A percentile compares a stretch with the other conserved stretches of the same genome.
Conservation (phyloP, 2,797 vertebrate species). For the Erpetoichthys calabaricus region DNA sequence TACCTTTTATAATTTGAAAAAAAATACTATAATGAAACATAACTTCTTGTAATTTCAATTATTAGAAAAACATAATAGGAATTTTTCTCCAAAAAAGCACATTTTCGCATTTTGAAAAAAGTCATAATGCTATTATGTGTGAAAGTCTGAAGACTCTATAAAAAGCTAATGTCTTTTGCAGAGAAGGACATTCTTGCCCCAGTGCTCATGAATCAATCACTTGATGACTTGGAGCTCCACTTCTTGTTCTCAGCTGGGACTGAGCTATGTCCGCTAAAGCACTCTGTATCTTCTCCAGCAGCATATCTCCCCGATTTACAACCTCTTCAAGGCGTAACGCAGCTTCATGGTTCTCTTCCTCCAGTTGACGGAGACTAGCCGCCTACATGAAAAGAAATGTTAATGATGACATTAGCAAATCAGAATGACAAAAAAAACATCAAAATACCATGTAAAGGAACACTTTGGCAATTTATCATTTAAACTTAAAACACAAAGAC, state of each 20-base stretch:
- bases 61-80: no score
- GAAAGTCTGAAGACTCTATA: no score
- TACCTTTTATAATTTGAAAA: no score
- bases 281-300: constrained; percentile 91
- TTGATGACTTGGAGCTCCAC: constrained; percentile 56
- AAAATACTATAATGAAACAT: no score
- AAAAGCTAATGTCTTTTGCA: no score
- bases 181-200: neutral
- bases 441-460: constrained; percentile 2
- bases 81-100: no score
- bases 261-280: constrained; percentile 91
- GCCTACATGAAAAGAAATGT: constrained; percentile 45
- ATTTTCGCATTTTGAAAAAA: no score
- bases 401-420: neutral
- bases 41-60: no score
- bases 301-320: constrained; percentile 76
- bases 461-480: constrained; percentile 14
- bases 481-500: neutral
- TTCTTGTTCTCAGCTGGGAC: constrained; percentile 85
- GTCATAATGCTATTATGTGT: no score
- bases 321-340: constrained; percentile 82
- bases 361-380: constrained; percentile 76
- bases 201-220: constrained; percentile 57
- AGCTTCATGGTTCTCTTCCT: constrained; percentile 92
- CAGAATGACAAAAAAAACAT: no score